Base-by-base conservation (phyloP, 2,113 vertebrate species). In the Nanorana parkeri region DNA sequence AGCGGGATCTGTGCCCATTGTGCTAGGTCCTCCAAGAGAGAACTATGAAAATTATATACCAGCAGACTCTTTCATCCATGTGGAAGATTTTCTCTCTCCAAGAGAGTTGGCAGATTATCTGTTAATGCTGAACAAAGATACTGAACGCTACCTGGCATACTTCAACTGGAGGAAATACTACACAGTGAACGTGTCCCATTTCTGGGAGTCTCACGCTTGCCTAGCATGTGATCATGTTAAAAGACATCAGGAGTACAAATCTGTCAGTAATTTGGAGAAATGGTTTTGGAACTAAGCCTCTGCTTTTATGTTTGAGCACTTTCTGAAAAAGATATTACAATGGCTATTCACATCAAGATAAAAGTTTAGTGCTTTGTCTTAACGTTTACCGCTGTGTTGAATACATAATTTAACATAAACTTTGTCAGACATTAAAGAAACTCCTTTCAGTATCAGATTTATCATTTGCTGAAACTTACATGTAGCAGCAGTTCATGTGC, bases 21-120 rank as follows among this genome's bases (percentile, higher is more conserved):
- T 99, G 78, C 83, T 99, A 1, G 97, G 97, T 6, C 96, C 97
- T 11, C 85, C 95, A 28, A 93, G 97, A 87, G 91, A 98, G 91
- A 99, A 99, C 86, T 98, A 99, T 69, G 96, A 99, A 86, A 98
- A 98, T 91, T 98, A 97, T 76, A 95, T 99, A 87, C 96, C 94
- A 85, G 95, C 94, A 76, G 95, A 96, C 84, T 96, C 97, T 60
- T 98, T 98, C 89, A 96, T 99, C 90, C 97, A 99, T 0, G 96
- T 99, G 86, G 94, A 99, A 75, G 97, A 99, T 91, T 99, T 96
- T 88, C 91, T 92, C 32, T 98, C 95, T 47, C 95, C 97, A 1
- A 95, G 96, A 90, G 97, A 99, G 89, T 88, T 99, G 87, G 96
- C 97, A 32, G 96, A 96, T 21, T 96, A 97, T 86, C 93, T 99